Evolutionary conservation across 2,888 invertebrate genomes (phyloP).

Genomic region (Nebria salina): DNA sequence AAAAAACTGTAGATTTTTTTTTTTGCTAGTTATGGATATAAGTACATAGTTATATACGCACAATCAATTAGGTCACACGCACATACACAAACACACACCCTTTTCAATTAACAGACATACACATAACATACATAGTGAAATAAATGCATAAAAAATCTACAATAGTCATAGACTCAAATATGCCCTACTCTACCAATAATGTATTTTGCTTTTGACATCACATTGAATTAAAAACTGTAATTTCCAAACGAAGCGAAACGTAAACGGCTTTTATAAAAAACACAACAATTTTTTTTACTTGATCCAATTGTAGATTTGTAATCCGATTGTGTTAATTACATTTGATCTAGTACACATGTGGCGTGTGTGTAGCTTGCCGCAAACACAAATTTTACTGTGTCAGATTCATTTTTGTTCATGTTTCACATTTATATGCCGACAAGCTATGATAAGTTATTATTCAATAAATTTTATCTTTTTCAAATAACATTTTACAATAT

Average conservation of each 20-base stretch:
- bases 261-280: constrained; percentile 29
- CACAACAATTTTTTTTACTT: not conserved
- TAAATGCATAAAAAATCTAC: too few relatives aligned
- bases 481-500: too few relatives aligned
- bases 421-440: not conserved
- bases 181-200: not conserved
- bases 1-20: not conserved
- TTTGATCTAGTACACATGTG: not conserved
- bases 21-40: not conserved
- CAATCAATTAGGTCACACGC: not conserved
- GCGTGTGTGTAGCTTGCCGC: not conserved
- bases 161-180: not conserved
- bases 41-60: not conserved
- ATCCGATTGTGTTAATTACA: not conserved
- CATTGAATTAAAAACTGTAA: constrained; percentile 41
- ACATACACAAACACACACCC: too few relatives aligned
- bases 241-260: constrained; percentile 34
- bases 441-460: too few relatives aligned
- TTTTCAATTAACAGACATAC: too few relatives aligned
- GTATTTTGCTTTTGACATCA: constrained; percentile 28
- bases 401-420: not conserved
- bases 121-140: too few relatives aligned
- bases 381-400: not conserved
- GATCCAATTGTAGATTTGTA: not conserved
- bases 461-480: too few relatives aligned